Conservation (phyloP, 2,113 vertebrate species). For the Paramisgurnus dabryanus region DNA sequence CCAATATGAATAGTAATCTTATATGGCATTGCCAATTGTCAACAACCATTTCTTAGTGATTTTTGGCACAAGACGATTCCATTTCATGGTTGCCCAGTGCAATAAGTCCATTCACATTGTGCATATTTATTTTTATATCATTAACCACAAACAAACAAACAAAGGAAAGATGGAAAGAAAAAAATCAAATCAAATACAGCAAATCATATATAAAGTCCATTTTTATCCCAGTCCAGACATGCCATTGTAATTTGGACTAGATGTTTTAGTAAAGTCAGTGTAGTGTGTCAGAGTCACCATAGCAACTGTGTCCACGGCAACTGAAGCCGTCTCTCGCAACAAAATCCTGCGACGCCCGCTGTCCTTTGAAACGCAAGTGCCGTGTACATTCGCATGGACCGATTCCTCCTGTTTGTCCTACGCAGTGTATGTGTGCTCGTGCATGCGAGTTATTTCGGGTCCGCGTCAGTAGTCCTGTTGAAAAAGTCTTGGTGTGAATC, state of each 20-base stretch:
- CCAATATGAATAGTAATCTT: conserved; percentile 87
- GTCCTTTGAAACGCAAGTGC: conserved; percentile 38
- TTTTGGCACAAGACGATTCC: conserved; percentile 55
- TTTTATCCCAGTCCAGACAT: conserved; percentile 59
- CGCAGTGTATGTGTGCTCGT: conserved; percentile 42
- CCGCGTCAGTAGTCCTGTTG: conserved; percentile 37
- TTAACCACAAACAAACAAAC: conserved; percentile 61
- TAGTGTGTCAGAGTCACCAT: conserved; percentile 42
- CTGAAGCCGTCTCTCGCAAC: conserved; percentile 37
- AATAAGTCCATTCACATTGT: conserved; percentile 75
- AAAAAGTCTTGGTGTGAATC: conserved; percentile 25
- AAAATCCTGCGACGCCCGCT: conserved; percentile 46
- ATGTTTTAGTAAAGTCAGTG: conserved; percentile 34
- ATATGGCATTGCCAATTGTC: conserved; percentile 66
- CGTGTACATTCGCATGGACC: conserved; percentile 71
- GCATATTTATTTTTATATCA: conserved; percentile 75
- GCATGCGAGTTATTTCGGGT: conserved; percentile 40
- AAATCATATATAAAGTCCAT: conserved; percentile 59
- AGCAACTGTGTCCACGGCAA: conserved; percentile 49
- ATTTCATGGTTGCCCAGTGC: conserved; percentile 64
- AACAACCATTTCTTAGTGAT: conserved; percentile 52
- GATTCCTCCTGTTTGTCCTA: conserved; percentile 65
- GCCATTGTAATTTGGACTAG: conserved; percentile 55
- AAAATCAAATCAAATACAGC: conserved; percentile 54
- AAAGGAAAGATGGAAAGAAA: conserved; percentile 31